phyloP scores from a whole-genome alignment of 2,797 vertebrate genomes.

The Dallia pectoralis region DNA sequence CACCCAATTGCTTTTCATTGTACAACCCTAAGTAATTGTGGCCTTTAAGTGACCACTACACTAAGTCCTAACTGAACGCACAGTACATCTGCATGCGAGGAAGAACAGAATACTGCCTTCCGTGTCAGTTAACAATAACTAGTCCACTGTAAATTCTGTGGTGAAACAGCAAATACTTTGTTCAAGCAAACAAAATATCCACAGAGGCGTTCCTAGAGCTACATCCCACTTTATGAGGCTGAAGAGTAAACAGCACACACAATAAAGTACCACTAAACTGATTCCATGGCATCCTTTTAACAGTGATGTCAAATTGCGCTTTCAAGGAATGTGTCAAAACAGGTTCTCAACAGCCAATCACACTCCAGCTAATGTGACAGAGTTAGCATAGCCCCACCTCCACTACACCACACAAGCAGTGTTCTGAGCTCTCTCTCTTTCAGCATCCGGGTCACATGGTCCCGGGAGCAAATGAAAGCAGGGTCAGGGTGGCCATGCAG shows the following conservation, averaged over 20 bases:
- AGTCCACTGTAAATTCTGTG: not conserved
- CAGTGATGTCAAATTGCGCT: not conserved
- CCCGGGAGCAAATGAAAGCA: not conserved
- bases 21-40: not conserved
- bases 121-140: not conserved
- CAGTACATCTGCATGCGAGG: not conserved
- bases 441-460: not conserved
- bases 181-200: not conserved
- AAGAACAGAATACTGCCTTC: not conserved
- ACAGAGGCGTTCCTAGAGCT: not conserved
- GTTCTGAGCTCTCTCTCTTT: constrained; percentile 3
- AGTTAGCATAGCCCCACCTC: not conserved
- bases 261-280: not conserved
- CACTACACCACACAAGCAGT: not conserved
- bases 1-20: not conserved
- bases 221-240: not conserved
- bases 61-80: not conserved
- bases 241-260: not conserved
- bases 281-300: not conserved
- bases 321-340: not conserved
- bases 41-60: not conserved
- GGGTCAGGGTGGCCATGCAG: not conserved
- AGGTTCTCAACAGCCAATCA: constrained; percentile 1
- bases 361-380: constrained; percentile 1
- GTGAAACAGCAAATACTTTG: not conserved